These are phyloP conservation scores for Diplazon laetatorius DNA, from an alignment of 2,888 invertebrate species.

Conservation along the genomic window DNA sequence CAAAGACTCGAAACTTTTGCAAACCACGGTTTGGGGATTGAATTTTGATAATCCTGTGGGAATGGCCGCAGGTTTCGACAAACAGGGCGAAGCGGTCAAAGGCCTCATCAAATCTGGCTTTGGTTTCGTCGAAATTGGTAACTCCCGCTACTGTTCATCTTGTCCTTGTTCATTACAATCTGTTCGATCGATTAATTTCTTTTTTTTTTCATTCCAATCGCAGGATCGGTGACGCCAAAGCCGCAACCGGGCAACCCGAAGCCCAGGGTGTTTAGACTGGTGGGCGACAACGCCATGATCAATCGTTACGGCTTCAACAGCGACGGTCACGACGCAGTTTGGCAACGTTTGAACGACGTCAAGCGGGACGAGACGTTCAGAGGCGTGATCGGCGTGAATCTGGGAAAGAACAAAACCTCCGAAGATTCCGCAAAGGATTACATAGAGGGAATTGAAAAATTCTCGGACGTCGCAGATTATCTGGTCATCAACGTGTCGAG, in stretches of 20 bases:
- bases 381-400: conserved; percentile 94
- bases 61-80: conserved; percentile 99
- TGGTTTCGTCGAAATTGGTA: conserved; percentile 97
- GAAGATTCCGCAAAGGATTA: conserved; percentile 91
- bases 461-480: conserved; percentile 95
- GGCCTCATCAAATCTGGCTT: conserved; percentile 94
- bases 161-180: background rate
- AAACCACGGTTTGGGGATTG: conserved; percentile 88
- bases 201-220: background rate
- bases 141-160: background rate
- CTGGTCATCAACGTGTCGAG: conserved; percentile 96
- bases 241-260: conserved; percentile 96
- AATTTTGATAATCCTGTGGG: conserved; percentile 95
- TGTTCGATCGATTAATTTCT: background rate
- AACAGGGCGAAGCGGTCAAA: conserved; percentile 95
- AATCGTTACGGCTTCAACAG: conserved; percentile 99
- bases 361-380: conserved; percentile 84
- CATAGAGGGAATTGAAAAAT: conserved; percentile 91
- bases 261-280: conserved; percentile 95
- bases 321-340: conserved; percentile 92
- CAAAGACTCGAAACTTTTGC: conserved; percentile 86
- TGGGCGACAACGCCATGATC: conserved; percentile 93
- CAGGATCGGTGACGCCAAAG: conserved; percentile 92
- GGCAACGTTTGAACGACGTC: conserved; percentile 86
- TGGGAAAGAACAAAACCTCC: conserved; percentile 97